A percentile compares a stretch with the other conserved stretches of the same genome.
Conservation (phyloP, 2,797 vertebrate species). For the Acanthis flammea region DNA sequence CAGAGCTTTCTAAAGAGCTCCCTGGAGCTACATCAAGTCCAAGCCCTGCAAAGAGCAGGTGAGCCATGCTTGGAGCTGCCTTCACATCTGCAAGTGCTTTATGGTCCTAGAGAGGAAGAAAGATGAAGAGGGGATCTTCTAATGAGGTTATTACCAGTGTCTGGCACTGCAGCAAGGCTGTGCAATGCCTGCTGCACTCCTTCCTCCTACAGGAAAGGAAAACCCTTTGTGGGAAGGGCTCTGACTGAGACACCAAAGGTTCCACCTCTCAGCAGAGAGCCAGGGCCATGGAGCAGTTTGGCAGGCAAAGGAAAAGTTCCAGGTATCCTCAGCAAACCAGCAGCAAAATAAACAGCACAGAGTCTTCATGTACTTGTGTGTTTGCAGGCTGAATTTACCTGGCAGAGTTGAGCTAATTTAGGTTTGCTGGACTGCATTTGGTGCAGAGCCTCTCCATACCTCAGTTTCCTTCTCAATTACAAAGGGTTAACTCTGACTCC, state of each 20-base stretch:
- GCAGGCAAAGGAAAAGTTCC: background rate
- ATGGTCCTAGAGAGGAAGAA: background rate
- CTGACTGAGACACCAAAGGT: background rate
- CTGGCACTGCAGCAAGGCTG: background rate
- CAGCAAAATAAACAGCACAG: background rate
- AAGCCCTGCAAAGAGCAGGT: background rate
- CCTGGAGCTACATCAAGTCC: background rate
- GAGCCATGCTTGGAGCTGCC: background rate
- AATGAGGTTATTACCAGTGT: slow-evolving; percentile 19
- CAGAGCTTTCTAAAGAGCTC: background rate
- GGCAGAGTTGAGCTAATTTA: background rate
- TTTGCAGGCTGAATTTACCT: background rate
- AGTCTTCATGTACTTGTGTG: background rate
- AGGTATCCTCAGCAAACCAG: background rate
- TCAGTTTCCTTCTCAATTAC: background rate
- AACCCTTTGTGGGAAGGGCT: background rate
- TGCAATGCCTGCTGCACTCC: background rate
- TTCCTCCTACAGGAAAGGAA: background rate
- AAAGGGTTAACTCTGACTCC: background rate
- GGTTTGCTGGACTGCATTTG: background rate
- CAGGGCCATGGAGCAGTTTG: background rate
- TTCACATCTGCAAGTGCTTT: slow-evolving; percentile 25
- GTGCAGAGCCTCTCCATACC: background rate
- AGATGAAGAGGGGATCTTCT: background rate
- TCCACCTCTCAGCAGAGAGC: background rate